Evolutionary conservation across 2,113 vertebrate genomes (phyloP), one percentile per base, ranked within the genome.

Genomic region (Brachyistius frenatus): DNA sequence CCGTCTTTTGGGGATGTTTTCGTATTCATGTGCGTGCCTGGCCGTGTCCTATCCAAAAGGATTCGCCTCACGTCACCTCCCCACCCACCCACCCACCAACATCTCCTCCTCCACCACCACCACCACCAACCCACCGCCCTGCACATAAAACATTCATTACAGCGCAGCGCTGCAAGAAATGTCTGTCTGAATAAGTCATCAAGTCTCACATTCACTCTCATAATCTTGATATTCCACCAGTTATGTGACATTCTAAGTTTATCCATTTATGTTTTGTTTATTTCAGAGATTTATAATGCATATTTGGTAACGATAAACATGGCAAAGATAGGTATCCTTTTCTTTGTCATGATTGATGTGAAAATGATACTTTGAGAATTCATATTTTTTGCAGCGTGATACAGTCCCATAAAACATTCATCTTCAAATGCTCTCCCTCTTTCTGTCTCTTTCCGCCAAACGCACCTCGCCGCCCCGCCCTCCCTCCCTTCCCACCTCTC

Each of bases 131-230:
- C 95, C 93, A 9, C 94, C 93, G 94, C 94, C 93, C 94, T 95
- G 95, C 94, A 92, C 95, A 96, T 96, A 94, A 96, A 96, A 96
- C 95, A 97, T 97, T 97, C 94, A 97, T 96, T 93, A 92, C 93
- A 81, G 93, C 83, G 91, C 90, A 92, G 91, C 86, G 55, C 89
- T 82, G 80, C 80, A 79, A 90, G 68, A 91, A 83, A 81, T 79
- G 73, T 73, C 86, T 47, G 66, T 53, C 55, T 69, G 78, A 80
- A 85, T 77, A 77, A 85, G 73, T 49, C 64, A 69, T 78, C 53
- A 73, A 58, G 67, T 65, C 53, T 23, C 23, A 23, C 23, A 73
- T 53, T 73, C 55, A 66, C 72, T 41, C 67, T 50, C 52, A 3
- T 58, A 72, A 79, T 74, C 52, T 5, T 11, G 2, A 30, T 60